Base-by-base conservation (phyloP, 1,140 invertebrate species). In the Acyrthosiphon pisum region DNA sequence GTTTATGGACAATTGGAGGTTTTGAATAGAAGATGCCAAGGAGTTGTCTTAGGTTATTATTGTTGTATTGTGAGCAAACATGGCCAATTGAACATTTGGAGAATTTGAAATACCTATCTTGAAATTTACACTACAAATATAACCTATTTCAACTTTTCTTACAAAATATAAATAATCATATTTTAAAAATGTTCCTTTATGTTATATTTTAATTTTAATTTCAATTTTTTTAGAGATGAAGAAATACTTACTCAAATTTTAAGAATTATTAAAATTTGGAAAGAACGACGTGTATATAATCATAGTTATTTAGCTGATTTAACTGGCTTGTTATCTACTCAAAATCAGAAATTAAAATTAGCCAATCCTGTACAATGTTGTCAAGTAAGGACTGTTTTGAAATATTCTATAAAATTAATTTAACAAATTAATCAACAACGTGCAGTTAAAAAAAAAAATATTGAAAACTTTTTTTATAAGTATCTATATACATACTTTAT, bases 221-320 rank as follows among this genome's bases (percentile, higher is more conserved):
- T 89, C 86, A 41, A 41, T 18, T 93, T 95, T 50, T 96, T 93
- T 94, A 98, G 98, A 94, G 98, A 99, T 95, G 97, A 98, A 87
- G 98, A 98, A 95, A 98, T 99, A 9, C 97, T 97, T 94, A 96
- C 97, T 94, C 97, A 98, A 95, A 97, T 99, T 93, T 95, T 98
- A 93, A 96, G 98, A 93, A 98, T 99, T 93, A 98, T 99, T 95
- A 98, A 98, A 94, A 99, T 99, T 91, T 99, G 98, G 98, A 97
- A 98, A 95, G 97, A 99, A 94, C 96, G 98, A 94, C 97, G 96
- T 94, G 97, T 99, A 20, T 99, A 99, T 95, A 97, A 97, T 95
- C 97, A 98, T 94, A 97, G 97, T 94, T 99, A 98, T 95, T 96
- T 99, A 23, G 96, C 97, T 44, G 98, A 99, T 95, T 95, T 99